These are phyloP conservation scores for Stichodactyla mertensii DNA, from an alignment of 64 coral and sea anemone species.

Conservation along the genomic window DNA sequence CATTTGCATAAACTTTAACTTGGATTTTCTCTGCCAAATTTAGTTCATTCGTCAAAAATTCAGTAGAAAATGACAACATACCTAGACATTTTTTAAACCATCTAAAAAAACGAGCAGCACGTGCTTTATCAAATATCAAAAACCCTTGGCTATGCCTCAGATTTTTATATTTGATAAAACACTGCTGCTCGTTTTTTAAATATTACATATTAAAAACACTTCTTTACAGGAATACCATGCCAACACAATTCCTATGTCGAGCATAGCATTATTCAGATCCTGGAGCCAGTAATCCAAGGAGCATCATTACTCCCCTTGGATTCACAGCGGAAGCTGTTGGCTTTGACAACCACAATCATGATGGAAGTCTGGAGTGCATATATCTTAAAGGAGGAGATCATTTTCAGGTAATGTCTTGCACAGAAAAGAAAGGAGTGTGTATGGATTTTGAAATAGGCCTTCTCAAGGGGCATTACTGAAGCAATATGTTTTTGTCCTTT, in stretches of 20 bases:
- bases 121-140: too few relatives aligned
- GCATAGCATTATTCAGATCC: slow-evolving; percentile 74
- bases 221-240: slow-evolving; percentile 61
- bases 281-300: slow-evolving; percentile 75
- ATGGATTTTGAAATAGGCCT: not conserved
- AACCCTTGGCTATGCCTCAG: too few relatives aligned
- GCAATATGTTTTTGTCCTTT: too few relatives aligned
- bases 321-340: slow-evolving; percentile 45
- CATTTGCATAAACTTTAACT: too few relatives aligned
- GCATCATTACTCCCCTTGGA: slow-evolving; percentile 39
- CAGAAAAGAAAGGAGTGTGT: not conserved
- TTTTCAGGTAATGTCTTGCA: slow-evolving; percentile 61
- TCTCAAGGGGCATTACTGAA: not conserved
- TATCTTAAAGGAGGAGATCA: slow-evolving; percentile 81
- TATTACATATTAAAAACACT: not conserved
- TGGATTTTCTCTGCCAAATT: too few relatives aligned
- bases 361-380: slow-evolving; percentile 93
- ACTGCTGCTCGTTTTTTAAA: too few relatives aligned
- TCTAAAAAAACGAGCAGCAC: too few relatives aligned
- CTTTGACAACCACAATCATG: slow-evolving; percentile 56
- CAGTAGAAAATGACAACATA: too few relatives aligned
- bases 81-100: too few relatives aligned
- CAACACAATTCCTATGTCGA: slow-evolving; percentile 78
- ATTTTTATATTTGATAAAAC: too few relatives aligned
- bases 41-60: too few relatives aligned